These are phyloP conservation scores for Aphelinus atriplicis DNA, from an alignment of 1,140 invertebrate genomes.

Conservation along the genomic window DNA sequence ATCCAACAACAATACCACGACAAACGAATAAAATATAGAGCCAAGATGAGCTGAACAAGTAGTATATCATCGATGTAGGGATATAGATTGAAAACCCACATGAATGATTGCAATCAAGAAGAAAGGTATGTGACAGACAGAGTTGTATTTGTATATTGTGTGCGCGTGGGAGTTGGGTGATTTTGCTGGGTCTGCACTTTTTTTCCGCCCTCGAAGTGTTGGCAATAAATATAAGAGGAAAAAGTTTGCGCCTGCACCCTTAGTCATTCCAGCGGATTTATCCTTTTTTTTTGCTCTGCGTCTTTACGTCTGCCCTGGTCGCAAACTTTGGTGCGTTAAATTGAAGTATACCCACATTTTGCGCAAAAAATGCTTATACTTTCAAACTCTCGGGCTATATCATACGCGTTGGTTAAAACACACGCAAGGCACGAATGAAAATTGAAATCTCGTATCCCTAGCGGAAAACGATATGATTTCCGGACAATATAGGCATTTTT, in stretches of 20 bases:
- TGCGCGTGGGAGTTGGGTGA: constrained; percentile 10
- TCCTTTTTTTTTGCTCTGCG: constrained; percentile 30
- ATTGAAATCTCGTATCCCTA: too few relatives aligned
- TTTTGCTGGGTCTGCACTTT: constrained; percentile 46
- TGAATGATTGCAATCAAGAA: too few relatives aligned
- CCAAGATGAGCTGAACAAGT: too few relatives aligned
- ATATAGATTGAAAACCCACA: too few relatives aligned
- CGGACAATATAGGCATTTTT: too few relatives aligned
- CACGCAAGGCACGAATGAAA: too few relatives aligned
- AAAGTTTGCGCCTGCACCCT: constrained; percentile 32
- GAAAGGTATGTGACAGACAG: too few relatives aligned
- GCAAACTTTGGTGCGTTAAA: neutral
- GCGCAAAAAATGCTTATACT: neutral
- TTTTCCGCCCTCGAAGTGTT: constrained; percentile 44
- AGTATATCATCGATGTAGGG: too few relatives aligned
- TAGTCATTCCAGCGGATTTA: constrained; percentile 18
- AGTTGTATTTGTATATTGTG: neutral
- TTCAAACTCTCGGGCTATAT: neutral
- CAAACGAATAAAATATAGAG: too few relatives aligned
- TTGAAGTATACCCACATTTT: neutral
- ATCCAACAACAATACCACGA: too few relatives aligned
- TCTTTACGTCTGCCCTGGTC: constrained; percentile 3
- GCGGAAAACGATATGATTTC: too few relatives aligned
- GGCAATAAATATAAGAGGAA: constrained; percentile 47
- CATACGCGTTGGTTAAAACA: too few relatives aligned